phyloP scores from a whole-genome alignment of 2,113 vertebrate genomes.

The Lagenorhynchus albirostris region DNA sequence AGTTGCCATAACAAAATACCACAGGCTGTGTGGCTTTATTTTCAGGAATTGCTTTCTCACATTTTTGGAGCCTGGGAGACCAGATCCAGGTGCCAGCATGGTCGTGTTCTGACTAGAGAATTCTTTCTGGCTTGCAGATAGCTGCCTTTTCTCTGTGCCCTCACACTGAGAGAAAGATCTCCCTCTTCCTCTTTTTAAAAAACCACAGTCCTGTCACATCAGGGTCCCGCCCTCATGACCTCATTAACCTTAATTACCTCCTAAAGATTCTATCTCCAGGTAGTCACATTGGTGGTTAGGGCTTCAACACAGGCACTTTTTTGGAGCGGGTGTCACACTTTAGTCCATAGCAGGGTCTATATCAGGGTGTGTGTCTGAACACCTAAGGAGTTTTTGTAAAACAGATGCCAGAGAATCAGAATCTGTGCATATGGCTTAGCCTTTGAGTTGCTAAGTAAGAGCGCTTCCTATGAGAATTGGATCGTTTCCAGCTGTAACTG shows the following conservation, averaged over 20 bases:
- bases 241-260: not conserved
- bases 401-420: not conserved
- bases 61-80: not conserved
- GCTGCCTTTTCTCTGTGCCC: not conserved
- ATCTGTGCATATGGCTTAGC: not conserved
- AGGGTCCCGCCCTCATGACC: not conserved
- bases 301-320: not conserved
- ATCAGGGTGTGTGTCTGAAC: not conserved
- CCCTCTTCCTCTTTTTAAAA: not conserved
- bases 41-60: not conserved
- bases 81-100: not conserved
- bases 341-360: not conserved
- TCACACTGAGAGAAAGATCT: not conserved
- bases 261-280: not conserved
- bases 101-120: not conserved
- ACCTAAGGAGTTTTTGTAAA: not conserved
- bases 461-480: not conserved
- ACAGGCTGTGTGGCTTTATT: not conserved
- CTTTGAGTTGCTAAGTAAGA: not conserved
- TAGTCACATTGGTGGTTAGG: not conserved
- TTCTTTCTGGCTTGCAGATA: not conserved
- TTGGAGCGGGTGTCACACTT: not conserved
- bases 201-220: not conserved
- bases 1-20: not conserved
- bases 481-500: not conserved